Evolutionary conservation across 2,888 invertebrate genomes (phyloP), one percentile per base, ranked within the genome.

Genomic region (Ennomos erosarius): DNA sequence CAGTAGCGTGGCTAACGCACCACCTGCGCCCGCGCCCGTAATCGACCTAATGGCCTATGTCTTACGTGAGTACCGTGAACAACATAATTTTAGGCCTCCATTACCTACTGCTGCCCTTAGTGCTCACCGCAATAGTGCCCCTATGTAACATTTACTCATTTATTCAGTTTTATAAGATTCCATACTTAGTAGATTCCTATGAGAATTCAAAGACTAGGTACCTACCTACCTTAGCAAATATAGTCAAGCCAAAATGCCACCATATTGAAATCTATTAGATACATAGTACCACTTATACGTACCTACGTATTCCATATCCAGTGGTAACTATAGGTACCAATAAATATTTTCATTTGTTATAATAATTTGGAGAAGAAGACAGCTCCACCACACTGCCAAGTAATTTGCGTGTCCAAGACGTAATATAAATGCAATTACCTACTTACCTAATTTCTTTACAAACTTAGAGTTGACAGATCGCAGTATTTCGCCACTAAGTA

Each of bases 1-100:
- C 86, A 81, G 87, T 83, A 86, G 89, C 89, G 87, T 87, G 79
- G 68, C 88, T 74, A 87, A 89, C 70, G 62, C 74, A 69, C 83
- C 89, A 88, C 88, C 89, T 87, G 85, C 85, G 75, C 77, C 76
- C 61, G 74, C 74, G 73, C 65, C 75, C 74, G 75, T 85, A 86
- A 87, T 89, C 87, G 74, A 65, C 75, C 76, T 87, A 86, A 88
- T 87, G 81, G 65, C 70, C 55, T 74, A 80, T 78, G 81, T 80
- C 79, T 81, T 82, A 78, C 81, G 74, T 76, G 78, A 77, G 74
- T 73, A 76, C 81, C 82, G 75, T 68, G 64, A 45, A 63, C 54
- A 74, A 84, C 63, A 34, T 37, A 47, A 59, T 50, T 54, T n/a
- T 54, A 48, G 42, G 33, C 35, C 39, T 38, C 38, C 35, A 58